These are phyloP conservation scores for Heptranchias perlo DNA, from an alignment of 2,113 vertebrate genomes.

Conservation along the genomic window DNA sequence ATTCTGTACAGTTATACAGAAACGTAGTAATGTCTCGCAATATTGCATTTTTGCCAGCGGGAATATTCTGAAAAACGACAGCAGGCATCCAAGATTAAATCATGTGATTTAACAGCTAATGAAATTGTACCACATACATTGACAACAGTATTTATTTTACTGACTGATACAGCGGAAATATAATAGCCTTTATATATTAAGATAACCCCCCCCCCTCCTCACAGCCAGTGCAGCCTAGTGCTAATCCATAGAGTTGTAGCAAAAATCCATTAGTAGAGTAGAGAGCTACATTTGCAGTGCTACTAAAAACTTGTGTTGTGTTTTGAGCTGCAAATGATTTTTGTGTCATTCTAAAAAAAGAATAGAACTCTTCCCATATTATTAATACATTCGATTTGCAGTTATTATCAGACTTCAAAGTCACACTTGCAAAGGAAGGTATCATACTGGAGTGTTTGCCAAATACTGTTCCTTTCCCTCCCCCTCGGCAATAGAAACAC, in stretches of 20 bases:
- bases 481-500: neutral
- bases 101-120: neutral
- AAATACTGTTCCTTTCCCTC: neutral
- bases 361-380: neutral
- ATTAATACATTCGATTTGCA: neutral
- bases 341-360: neutral
- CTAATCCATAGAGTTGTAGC: slow-evolving; percentile 5
- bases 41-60: neutral
- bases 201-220: neutral
- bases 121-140: slow-evolving; percentile 12
- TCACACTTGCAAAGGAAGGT: neutral
- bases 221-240: slow-evolving; percentile 1
- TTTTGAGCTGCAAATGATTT: neutral
- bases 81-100: neutral
- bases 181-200: neutral
- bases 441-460: neutral
- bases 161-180: neutral
- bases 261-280: neutral
- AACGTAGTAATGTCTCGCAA: neutral
- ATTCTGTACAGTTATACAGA: neutral
- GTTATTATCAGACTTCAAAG: neutral
- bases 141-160: slow-evolving; percentile 5
- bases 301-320: neutral
- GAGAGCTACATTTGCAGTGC: neutral
- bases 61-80: slow-evolving; percentile 6